phyloP scores from a whole-genome alignment of 1,140 invertebrate genomes.

The Pseudomyrmex sp. region DNA sequence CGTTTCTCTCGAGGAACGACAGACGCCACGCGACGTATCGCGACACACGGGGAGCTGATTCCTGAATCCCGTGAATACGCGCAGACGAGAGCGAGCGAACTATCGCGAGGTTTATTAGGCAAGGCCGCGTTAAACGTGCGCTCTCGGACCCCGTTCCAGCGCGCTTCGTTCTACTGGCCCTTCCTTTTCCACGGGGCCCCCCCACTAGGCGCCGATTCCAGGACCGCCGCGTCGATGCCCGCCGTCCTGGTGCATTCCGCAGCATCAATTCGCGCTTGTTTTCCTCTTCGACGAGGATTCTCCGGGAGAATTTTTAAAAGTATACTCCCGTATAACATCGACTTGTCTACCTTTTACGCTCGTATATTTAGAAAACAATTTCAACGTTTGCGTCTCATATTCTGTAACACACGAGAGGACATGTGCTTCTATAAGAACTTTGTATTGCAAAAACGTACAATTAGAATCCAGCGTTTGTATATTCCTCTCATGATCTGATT shows the following conservation, averaged over 20 bases:
- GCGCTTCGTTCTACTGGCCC: conserved; percentile 52
- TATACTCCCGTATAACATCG: too few species aligned
- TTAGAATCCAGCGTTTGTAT: too few species aligned
- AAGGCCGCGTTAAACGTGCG: conserved; percentile 64
- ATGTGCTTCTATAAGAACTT: too few species aligned
- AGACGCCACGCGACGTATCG: background rate
- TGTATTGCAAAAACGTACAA: too few species aligned
- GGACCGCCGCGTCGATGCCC: conserved; percentile 30
- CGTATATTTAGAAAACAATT: too few species aligned
- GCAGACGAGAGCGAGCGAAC: conserved; percentile 23
- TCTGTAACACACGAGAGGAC: too few species aligned
- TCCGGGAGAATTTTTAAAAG: too few species aligned
- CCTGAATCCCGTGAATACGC: background rate
- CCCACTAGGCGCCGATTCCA: conserved; percentile 1
- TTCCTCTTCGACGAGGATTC: background rate
- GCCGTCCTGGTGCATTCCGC: conserved; percentile 21
- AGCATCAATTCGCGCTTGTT: background rate
- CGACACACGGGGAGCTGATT: background rate
- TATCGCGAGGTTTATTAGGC: conserved; percentile 61
- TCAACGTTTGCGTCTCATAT: too few species aligned
- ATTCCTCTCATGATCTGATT: too few species aligned
- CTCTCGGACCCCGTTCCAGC: conserved; percentile 59
- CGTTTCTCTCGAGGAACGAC: background rate
- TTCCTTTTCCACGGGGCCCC: conserved; percentile 47
- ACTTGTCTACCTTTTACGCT: too few species aligned